Percentiles rank a stretch among this genome's conserved stretches.
Evolutionary conservation across 1,140 invertebrate genomes (phyloP).

Genomic region (Uloborus diversus): DNA sequence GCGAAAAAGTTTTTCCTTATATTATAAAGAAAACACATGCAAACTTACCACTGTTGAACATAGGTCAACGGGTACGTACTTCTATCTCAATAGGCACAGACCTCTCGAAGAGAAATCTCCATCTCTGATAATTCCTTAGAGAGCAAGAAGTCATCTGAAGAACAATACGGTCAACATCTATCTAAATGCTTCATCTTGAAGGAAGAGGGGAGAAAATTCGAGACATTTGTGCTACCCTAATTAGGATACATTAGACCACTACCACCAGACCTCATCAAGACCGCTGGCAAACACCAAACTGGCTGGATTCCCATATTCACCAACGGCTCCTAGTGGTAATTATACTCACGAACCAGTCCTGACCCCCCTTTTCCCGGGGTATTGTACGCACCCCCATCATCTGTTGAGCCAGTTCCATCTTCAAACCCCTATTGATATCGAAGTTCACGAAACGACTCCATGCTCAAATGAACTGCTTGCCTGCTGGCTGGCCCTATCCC

Average conservation of each 20-base stretch:
- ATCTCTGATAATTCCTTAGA: no score
- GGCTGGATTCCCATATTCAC: background rate
- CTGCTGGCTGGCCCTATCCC: conserved; percentile 9
- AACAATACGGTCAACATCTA: no score
- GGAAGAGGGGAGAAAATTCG: background rate
- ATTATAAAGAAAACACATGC: no score
- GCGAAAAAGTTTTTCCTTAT: no score
- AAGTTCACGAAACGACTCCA: conserved; percentile 3
- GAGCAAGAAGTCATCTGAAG: no score
- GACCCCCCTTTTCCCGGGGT: no score
- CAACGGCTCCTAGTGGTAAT: background rate
- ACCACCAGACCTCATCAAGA: conserved; percentile 30
- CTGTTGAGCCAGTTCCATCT: conserved; percentile 22
- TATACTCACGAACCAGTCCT: background rate
- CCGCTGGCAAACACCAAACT: background rate
- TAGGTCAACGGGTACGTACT: no score
- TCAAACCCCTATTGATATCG: background rate
- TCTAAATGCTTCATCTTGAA: background rate
- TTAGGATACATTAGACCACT: conserved; percentile 5
- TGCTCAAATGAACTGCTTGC: conserved; percentile 27
- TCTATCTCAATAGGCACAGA: no score
- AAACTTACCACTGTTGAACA: no score
- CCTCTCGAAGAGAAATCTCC: no score
- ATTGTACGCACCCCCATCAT: no score
- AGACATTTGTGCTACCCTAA: background rate